Base-by-base conservation (phyloP, 2,888 invertebrate species). In the Horisme vitalbata region DNA sequence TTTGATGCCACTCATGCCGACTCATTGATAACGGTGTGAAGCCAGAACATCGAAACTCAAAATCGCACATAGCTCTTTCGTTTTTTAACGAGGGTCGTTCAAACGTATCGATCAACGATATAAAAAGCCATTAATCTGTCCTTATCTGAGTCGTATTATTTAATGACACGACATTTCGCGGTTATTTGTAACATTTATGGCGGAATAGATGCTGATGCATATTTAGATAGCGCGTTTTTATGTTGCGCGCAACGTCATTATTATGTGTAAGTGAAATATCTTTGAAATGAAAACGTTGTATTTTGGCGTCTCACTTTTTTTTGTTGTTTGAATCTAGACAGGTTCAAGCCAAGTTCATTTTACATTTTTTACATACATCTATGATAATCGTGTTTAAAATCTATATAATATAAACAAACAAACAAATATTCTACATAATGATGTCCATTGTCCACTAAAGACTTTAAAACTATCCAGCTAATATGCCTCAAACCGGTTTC, bases 181-280 rank as follows among this genome's bases (percentile, higher is more conserved):
- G 84, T 87, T 89, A 86, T 89, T 88, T 87, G 87, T 86, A 78
- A 79, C 83, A 78, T 83, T 86, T 82, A 82, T 75, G 79, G 74
- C 61, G 71, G 68, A 71, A 70, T 77, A 77, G 75, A 75, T 67
- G 66, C 67, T 69, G 79, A 82, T 77, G 76, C 68, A 65, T 79
- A 73, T 69, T 72, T 69, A 76, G 83, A 85, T 85, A 85, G 67
- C 59, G 55, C n/a, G 21, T 68, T 71, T 75, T 75, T 75, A 75
- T 68, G 63, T 62, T 49, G 56, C 56, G 59, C 50, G 61, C 65
- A 62, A 69, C 65, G 65, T 68, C 61, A 62, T 67, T 65, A 65
- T 65, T 62, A 58, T 65, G 63, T 51, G 67, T 72, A 76, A 79
- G 78, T 79, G 75, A 77, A 72, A 70, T 66, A 65, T 68, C 57